Base-by-base conservation (phyloP, 2,113 vertebrate genomes). In the Aphyosemion australe region DNA sequence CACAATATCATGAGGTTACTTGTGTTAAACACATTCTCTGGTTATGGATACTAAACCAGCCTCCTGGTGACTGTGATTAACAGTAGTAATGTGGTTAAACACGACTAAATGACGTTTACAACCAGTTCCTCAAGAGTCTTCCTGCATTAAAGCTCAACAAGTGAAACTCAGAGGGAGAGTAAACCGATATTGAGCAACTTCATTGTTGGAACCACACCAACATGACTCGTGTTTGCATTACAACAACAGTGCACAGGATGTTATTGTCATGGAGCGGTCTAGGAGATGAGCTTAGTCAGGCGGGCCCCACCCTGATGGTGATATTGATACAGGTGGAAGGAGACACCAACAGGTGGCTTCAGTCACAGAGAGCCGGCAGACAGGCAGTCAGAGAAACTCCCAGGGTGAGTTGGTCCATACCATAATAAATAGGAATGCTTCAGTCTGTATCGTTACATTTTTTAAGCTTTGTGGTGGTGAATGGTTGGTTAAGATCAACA, bases 251-350 rank as follows among this genome's bases (percentile, higher is more conserved):
- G n/a, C 63, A 32, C 47, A 69, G 64, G 78, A 69, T 18, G 64
- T 49, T 53, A 67, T 72, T 76, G 74, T 73, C 70, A 78, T 53
- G 52, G 52, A 53, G 43, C 58, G 50, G 70, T 50, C 26, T 54
- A 60, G 41, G 57, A 69, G 72, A 71, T 69, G 72, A 68, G 72
- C 69, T 76, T 32, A 63, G 61, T 21, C 60, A 56, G 61, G 12
- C 0, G 4, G 13, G 76, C 86, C 62, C 84, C 89, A 80, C 89
- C 90, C 88, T 79, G 53, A 15, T 62, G 18, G 54, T 72, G 74
- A 80, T 58, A 86, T 50, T 66, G 75, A 80, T 81, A 74, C 61
- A 42, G 31, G 46, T n/a, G 71, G 63, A 72, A 84, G 56, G 69
- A 70, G 60, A 84, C 18, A 41, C 67, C 60, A 49, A 69, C 79